These are phyloP conservation scores for Bettongia penicillata DNA, from an alignment of 2,113 vertebrate genomes.

Conservation along the genomic window DNA sequence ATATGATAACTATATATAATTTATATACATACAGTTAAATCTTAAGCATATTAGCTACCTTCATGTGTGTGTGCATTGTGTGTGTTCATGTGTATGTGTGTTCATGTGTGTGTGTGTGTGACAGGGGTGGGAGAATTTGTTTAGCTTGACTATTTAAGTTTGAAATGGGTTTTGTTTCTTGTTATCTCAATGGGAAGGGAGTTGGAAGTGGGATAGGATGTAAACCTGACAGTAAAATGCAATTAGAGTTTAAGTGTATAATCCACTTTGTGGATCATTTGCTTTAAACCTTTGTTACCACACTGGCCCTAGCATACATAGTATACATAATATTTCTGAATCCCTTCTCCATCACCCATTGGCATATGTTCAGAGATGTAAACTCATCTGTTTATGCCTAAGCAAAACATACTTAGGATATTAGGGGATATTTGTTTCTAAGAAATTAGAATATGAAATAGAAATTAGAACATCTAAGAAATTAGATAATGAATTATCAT, in stretches of 20 bases:
- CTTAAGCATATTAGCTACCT: too few relatives aligned
- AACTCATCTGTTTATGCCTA: not conserved
- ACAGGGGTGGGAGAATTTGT: not conserved
- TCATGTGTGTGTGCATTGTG: too few relatives aligned
- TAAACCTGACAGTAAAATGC: not conserved
- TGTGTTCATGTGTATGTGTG: too few relatives aligned
- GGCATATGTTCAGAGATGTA: not conserved
- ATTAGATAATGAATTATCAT: not conserved
- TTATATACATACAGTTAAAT: too few relatives aligned
- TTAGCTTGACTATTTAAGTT: not conserved
- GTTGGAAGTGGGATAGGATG: not conserved
- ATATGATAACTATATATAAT: too few relatives aligned
- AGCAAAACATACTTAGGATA: conserved; percentile 20
- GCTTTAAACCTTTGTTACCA: not conserved
- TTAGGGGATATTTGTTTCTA: not conserved
- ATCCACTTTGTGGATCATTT: not conserved
- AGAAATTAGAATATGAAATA: not conserved
- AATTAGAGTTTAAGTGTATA: not conserved
- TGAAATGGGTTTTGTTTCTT: not conserved
- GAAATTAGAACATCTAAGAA: too few relatives aligned
- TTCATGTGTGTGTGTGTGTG: too few relatives aligned
- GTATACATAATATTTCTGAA: not conserved
- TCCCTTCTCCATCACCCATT: not conserved
- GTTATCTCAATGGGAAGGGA: not conserved
- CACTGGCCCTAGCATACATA: not conserved